Percentiles rank a stretch among this genome's conserved stretches.
phyloP scores from a whole-genome alignment of 2,888 invertebrate genomes.

The Drosophila neotestacea region DNA sequence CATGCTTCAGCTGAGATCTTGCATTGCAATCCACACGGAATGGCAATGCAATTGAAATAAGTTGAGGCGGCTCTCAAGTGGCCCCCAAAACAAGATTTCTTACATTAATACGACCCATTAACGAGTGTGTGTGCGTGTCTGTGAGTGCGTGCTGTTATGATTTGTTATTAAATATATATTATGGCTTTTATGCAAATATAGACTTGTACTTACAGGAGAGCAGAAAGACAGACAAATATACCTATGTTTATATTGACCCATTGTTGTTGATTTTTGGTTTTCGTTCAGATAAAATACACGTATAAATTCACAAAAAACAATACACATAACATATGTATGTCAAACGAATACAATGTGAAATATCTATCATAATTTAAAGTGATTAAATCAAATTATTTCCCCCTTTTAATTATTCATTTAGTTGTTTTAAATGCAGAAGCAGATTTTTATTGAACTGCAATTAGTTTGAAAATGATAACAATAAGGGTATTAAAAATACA shows the following conservation, averaged over 20 bases:
- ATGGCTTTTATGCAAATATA: conserved; percentile 21
- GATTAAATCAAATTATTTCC: conserved; percentile 14
- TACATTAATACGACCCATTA: conserved; percentile 60
- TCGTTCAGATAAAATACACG: conserved; percentile 1
- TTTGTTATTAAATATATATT: conserved; percentile 36
- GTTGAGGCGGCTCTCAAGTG: conserved; percentile 28
- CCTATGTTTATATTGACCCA: conserved; percentile 37
- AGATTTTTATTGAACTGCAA: conserved; percentile 26
- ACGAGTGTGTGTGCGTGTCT: conserved; percentile 31
- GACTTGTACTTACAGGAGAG: conserved; percentile 5
- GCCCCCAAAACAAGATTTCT: conserved; percentile 25
- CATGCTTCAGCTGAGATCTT: conserved; percentile 60
- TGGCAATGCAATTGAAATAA: conserved; percentile 55
- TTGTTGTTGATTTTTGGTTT: conserved; percentile 32
- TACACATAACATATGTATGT: conserved; percentile 15
- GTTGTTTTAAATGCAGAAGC: not conserved
- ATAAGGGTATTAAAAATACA: not conserved
- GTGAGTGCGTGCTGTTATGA: conserved; percentile 24
- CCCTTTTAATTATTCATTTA: not conserved
- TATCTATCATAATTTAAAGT: conserved; percentile 36
- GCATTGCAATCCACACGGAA: conserved; percentile 46
- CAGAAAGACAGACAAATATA: conserved; percentile 4
- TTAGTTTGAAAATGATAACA: conserved; percentile 10
- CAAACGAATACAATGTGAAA: not conserved
- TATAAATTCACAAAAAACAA: not conserved